Evolutionary conservation across 2,113 vertebrate species (phyloP), one percentile per base, ranked within the genome.

Genomic region (Cricetomys ansorgei): DNA sequence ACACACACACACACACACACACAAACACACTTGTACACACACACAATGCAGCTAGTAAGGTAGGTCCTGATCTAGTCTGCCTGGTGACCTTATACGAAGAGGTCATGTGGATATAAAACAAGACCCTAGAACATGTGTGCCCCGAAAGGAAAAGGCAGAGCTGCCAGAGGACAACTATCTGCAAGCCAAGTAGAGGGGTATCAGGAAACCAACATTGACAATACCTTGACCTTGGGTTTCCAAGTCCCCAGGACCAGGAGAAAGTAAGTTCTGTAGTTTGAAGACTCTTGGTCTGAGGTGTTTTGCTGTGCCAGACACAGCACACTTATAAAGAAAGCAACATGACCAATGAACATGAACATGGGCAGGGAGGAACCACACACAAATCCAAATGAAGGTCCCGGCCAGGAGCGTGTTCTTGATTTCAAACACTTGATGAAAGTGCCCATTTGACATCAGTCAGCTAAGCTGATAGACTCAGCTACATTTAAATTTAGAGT

Each of bases 101-200:
- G 80, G 59, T 79, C 50, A 64, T 7, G 0, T 64, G 50, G 45
- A n/a, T 45, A n/a, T 6, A 25, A 57, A 55, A 77, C 7, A 53
- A 79, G 62, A 50, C n/a, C 0, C 34, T 19, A 62, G 65, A 34
- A 17, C 40, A 5, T 1, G 0, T 3, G 2, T 3, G 21, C 27
- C 25, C 6, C 43, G 40, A 17, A 10, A n/a, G 69, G 76, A 62
- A 67, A 2, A 0, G 3, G 48, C 45, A 43, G 64, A 48, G 53
- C 7, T 37, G 16, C 10, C 34, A 70, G 59, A 69, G 11, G 29
- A 67, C 0, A 0, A 84, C 31, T 1, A 0, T 37, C 37, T 62
- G 3, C 25, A 31, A 57, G 75, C 19, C 62, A 37, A 55, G 37
- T 40, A 79, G 40, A 50, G 40, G 21, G 25, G 5, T 59, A 37